phyloP scores from a whole-genome alignment of 2,888 invertebrate genomes.

The Drosophila ezoana region DNA sequence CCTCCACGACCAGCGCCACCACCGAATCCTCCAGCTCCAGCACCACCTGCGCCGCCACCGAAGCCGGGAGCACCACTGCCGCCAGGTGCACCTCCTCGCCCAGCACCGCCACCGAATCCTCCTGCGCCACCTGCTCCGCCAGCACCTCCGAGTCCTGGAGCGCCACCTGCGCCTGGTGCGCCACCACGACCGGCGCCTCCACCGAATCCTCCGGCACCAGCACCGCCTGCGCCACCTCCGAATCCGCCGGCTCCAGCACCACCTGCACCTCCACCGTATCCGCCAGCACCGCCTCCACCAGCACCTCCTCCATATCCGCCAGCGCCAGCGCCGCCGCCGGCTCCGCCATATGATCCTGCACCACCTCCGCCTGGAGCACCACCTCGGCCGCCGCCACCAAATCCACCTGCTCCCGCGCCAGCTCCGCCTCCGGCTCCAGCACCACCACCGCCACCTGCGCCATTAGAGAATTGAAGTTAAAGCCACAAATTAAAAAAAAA shows the following conservation, averaged over 20 bases:
- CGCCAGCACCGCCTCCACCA: constrained; percentile 14
- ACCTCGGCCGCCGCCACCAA: not conserved
- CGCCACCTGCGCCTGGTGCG: constrained; percentile 23
- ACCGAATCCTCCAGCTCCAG: not conserved
- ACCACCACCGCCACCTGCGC: constrained; percentile 7
- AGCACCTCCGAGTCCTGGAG: constrained; percentile 15
- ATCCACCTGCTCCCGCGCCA: no score
- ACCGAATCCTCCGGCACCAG: constrained; percentile 19
- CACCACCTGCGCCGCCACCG: constrained; percentile 18
- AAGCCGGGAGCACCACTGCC: no score
- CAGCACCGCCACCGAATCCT: not conserved
- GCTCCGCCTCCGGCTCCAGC: no score
- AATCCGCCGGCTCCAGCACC: constrained; percentile 25
- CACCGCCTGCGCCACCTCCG: constrained; percentile 40
- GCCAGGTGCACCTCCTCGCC: constrained; percentile 6
- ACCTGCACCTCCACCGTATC: not conserved
- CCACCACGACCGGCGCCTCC: not conserved
- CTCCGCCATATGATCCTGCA: constrained; percentile 4
- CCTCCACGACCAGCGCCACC: constrained; percentile 10
- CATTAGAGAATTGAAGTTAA: constrained; percentile 10
- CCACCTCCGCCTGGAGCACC: constrained; percentile 22
- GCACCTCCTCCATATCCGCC: constrained; percentile 27
- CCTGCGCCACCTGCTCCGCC: constrained; percentile 10
- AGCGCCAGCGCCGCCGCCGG: constrained; percentile 23
- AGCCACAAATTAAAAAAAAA: not conserved